These are phyloP conservation scores for Caradrina clavipalpis DNA, from an alignment of 2,888 invertebrate species.

Conservation along the genomic window DNA sequence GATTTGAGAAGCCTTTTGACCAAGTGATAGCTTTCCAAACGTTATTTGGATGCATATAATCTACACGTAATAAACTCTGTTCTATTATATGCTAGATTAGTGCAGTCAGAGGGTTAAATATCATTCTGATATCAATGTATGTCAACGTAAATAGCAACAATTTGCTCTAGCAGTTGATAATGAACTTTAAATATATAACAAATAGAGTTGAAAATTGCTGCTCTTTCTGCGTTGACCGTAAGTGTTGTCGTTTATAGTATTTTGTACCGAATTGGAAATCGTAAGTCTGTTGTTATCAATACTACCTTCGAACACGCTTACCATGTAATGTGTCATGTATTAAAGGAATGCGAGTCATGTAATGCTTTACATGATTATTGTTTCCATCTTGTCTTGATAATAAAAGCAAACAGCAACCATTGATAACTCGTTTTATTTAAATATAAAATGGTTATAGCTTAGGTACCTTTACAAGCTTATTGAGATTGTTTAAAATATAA, in stretches of 20 bases:
- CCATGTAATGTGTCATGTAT: constrained; percentile 24
- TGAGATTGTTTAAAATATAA: not conserved
- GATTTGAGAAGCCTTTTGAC: constrained; percentile 29
- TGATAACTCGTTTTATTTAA: constrained; percentile 54
- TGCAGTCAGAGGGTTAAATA: constrained; percentile 38
- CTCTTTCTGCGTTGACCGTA: not conserved
- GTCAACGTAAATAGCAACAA: not conserved
- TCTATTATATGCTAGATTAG: constrained; percentile 11
- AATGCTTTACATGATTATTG: constrained; percentile 39
- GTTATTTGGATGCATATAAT: not conserved
- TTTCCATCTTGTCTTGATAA: constrained; percentile 60
- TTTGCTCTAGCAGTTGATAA: not conserved
- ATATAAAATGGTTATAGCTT: constrained; percentile 29
- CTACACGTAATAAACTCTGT: constrained; percentile 11
- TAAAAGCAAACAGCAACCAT: constrained; percentile 65
- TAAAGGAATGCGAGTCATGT: constrained; percentile 25
- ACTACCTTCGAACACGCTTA: constrained; percentile 30
- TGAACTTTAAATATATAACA: not conserved
- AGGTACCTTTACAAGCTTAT: constrained; percentile 31
- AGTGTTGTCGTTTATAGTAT: constrained; percentile 44
- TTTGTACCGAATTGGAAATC: constrained; percentile 43
- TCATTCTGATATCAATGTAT: constrained; percentile 29
- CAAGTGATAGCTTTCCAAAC: constrained; percentile 1
- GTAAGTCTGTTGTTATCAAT: constrained; percentile 32
- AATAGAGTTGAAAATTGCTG: not conserved